phyloP scores from a whole-genome alignment of 2,888 invertebrate species.

The Caenorhabditis sp. region DNA sequence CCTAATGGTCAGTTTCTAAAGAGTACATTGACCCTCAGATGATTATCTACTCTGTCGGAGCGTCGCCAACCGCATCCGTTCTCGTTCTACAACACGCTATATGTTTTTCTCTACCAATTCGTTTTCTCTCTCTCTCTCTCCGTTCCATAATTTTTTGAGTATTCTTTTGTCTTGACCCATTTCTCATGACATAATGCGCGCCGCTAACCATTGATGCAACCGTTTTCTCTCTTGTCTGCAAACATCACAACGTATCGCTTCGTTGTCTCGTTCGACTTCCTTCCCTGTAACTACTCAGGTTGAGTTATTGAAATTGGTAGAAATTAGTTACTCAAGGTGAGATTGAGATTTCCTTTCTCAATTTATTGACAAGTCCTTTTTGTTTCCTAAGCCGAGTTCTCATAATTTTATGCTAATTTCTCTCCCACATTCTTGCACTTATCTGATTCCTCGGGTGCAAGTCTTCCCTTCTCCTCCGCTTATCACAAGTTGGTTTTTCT shows the following conservation, averaged over 20 bases:
- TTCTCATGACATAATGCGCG: constrained; percentile 61
- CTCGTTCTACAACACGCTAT: constrained; percentile 15
- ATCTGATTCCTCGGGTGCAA: constrained; percentile 22
- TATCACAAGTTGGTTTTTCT: constrained; percentile 44
- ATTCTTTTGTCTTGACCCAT: constrained; percentile 62
- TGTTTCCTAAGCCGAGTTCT: too few species aligned
- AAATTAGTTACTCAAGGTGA: not conserved
- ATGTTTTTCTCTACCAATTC: constrained; percentile 3
- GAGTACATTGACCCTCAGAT: constrained; percentile 26
- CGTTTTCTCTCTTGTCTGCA: constrained; percentile 51
- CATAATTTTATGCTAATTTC: not conserved
- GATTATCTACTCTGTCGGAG: constrained; percentile 36
- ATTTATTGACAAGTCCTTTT: not conserved
- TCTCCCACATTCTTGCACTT: too few species aligned
- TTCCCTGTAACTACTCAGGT: constrained; percentile 23
- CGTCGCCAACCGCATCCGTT: constrained; percentile 2
- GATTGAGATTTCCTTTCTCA: constrained; percentile 1
- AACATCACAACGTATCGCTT: constrained; percentile 33
- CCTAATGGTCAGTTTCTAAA: constrained; percentile 41
- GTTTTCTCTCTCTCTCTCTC: constrained; percentile 20
- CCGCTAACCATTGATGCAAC: constrained; percentile 51
- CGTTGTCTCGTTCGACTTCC: not conserved
- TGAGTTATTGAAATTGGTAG: constrained; percentile 23
- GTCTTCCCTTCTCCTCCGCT: constrained; percentile 20
- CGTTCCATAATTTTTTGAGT: constrained; percentile 31